Evolutionary conservation across 2,797 vertebrate species (phyloP).

Genomic region (Siniperca scherzeri): DNA sequence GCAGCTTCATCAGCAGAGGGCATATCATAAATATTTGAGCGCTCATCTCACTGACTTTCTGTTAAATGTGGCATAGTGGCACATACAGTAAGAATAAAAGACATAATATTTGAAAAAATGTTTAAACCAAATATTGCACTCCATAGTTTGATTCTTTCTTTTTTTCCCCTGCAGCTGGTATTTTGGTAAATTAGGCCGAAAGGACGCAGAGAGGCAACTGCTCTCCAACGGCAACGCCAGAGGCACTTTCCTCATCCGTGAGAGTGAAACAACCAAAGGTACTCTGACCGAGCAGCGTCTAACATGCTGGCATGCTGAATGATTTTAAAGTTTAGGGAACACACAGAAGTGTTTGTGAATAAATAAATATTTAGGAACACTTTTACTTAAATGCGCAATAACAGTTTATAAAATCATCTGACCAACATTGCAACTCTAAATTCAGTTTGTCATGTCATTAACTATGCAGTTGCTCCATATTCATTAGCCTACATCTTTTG

Average conservation of each 20-base stretch:
- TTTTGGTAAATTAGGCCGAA: slow-evolving; percentile 98
- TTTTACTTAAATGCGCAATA: not conserved
- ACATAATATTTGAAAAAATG: slow-evolving; percentile 3
- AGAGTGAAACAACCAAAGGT: slow-evolving; percentile 99
- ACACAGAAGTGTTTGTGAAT: slow-evolving; percentile 27
- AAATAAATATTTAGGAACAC: slow-evolving; percentile 11
- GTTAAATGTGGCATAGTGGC: slow-evolving; percentile 11
- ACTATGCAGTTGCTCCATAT: slow-evolving; percentile 22
- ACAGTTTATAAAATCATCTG: not conserved
- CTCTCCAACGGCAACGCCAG: slow-evolving; percentile 97
- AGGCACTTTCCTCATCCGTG: slow-evolving; percentile 99
- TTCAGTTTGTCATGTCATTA: slow-evolving; percentile 9
- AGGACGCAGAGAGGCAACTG: slow-evolving; percentile 98
- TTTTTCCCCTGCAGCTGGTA: slow-evolving; percentile 91
- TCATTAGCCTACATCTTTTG: slow-evolving; percentile 23
- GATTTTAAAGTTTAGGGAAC: slow-evolving; percentile 32
- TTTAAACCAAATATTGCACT: slow-evolving; percentile 6
- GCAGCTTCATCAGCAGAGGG: slow-evolving; percentile 38
- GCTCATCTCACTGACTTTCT: slow-evolving; percentile 23
- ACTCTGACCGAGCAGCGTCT: slow-evolving; percentile 43
- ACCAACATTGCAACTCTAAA: not conserved
- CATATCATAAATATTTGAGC: slow-evolving; percentile 56
- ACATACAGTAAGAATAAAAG: slow-evolving; percentile 3
- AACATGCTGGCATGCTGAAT: slow-evolving; percentile 7
- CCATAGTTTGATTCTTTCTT: slow-evolving; percentile 4